phyloP scores from a whole-genome alignment of 2,888 invertebrate species.

The Tenthredo distinguenda region DNA sequence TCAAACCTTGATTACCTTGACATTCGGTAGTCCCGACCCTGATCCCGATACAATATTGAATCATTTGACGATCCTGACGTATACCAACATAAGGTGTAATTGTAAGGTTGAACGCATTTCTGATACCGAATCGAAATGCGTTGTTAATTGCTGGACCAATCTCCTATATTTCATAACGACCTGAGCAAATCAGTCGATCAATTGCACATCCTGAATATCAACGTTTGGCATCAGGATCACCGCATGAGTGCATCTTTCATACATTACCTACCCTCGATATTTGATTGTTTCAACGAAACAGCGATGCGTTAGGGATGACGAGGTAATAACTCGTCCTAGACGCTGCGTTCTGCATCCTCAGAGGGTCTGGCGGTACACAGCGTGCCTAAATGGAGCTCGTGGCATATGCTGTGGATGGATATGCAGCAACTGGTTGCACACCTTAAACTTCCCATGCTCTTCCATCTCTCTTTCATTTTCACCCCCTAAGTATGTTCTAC shows the following conservation, averaged over 20 bases:
- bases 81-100: not conserved
- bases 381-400: slow-evolving; percentile 59
- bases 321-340: slow-evolving; percentile 64
- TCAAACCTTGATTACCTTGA: not conserved
- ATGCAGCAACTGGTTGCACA: slow-evolving; percentile 56
- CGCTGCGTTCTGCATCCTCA: slow-evolving; percentile 56
- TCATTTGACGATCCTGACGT: not conserved
- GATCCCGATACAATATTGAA: not conserved
- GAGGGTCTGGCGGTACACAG: slow-evolving; percentile 55
- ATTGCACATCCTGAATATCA: not conserved
- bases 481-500: not conserved
- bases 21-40: not conserved
- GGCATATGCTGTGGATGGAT: slow-evolving; percentile 63
- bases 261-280: slow-evolving; percentile 3
- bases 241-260: not conserved
- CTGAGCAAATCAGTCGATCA: not conserved
- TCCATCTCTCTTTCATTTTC: slow-evolving; percentile 31
- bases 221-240: not conserved
- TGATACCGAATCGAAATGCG: not conserved
- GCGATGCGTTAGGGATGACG: slow-evolving; percentile 66
- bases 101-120: not conserved
- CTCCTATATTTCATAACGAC: not conserved
- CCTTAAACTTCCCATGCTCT: slow-evolving; percentile 63
- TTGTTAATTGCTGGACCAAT: not conserved
- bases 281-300: slow-evolving; percentile 50